Percentiles rank a stretch among this genome's conserved stretches.
These are phyloP conservation scores for Crenichthys baileyi DNA, from an alignment of 2,797 vertebrate genomes.

Conservation along the genomic window DNA sequence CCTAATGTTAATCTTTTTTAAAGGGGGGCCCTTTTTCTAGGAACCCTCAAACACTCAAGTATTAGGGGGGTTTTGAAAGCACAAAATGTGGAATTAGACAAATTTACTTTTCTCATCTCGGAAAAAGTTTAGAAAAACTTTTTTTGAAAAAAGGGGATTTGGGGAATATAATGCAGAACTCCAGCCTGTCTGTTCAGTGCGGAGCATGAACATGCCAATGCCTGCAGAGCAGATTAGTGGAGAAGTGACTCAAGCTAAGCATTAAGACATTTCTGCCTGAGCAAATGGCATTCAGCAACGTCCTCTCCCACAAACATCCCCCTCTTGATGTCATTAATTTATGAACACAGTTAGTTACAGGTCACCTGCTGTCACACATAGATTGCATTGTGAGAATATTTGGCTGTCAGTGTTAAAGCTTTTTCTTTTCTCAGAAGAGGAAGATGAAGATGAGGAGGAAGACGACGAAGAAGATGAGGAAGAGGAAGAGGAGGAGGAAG, in stretches of 20 bases:
- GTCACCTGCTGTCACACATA: conserved; percentile 54
- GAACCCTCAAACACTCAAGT: conserved; percentile 7
- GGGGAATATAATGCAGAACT: conserved; percentile 62
- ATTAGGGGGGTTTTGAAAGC: conserved; percentile 18
- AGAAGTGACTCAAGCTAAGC: conserved; percentile 75
- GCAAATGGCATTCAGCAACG: conserved; percentile 67
- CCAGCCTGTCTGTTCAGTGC: conserved; percentile 61
- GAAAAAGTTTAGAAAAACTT: too few species aligned
- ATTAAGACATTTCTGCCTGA: conserved; percentile 67
- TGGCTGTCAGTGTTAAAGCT: conserved; percentile 47
- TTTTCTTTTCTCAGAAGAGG: conserved; percentile 74
- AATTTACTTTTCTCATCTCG: too few species aligned
- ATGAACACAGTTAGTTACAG: conserved; percentile 35
- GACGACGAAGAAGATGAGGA: conserved; percentile 76
- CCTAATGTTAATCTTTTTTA: too few species aligned
- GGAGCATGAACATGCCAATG: conserved; percentile 69
- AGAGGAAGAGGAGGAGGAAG: conserved; percentile 87
- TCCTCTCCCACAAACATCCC: conserved; percentile 44
- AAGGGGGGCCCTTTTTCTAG: conserved; percentile 16
- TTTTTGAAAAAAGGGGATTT: too few species aligned
- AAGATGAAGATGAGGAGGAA: conserved; percentile 82
- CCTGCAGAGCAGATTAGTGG: conserved; percentile 72
- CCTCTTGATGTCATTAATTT: not conserved
- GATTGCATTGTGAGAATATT: conserved; percentile 47
- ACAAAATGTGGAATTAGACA: too few species aligned